Base-by-base conservation (phyloP, 2,888 invertebrate genomes). In the Acanthopleura granulata region DNA sequence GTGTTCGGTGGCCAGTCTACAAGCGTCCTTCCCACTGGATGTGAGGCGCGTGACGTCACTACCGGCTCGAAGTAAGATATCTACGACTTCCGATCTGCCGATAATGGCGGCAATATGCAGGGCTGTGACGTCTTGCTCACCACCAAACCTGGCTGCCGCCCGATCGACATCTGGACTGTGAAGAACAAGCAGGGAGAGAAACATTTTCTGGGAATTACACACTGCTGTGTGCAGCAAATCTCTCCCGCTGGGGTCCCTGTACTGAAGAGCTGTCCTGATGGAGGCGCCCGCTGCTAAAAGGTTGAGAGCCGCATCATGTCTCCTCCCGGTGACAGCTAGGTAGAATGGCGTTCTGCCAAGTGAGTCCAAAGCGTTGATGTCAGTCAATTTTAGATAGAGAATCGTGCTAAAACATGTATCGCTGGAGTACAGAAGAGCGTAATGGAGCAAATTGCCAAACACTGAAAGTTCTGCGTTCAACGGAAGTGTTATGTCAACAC, bases 31-130 rank as follows among this genome's bases (percentile, higher is more conserved):
- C 25, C 66, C 66, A 66, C 29, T 25, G 66, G 27, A 3, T 14
- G 66, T 66, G 18, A 15, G 15, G 6, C 22, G 25, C 18, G 15
- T 22, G 1, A 66, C 25, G 66, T 66, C 25, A 66, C 66, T 66
- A 22, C 66, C 66, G 6, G 66, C 66, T 15, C 27, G 27, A 22
- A 66, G 16, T 27, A 66, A 66, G 16, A 66, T 66, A 6, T 66
- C 66, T 27, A 27, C 29, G 3, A 27, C 25, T 6, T 66, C 66
- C 14, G 15, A 6, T 27, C 25, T 66, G 22, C 66, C 66, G 18
- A 25, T 27, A 22, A 66, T 66, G 25, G 66, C 66, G 27, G 66
- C 66, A 1, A 66, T 22, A 14, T 66, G 66, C 16, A 66, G 66
- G 6, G 66, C 66, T 16, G 66, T 66, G 16, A 66, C 66, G 29